phyloP scores from a whole-genome alignment of 1,140 invertebrate species.

The Condylostylus longicornis region DNA sequence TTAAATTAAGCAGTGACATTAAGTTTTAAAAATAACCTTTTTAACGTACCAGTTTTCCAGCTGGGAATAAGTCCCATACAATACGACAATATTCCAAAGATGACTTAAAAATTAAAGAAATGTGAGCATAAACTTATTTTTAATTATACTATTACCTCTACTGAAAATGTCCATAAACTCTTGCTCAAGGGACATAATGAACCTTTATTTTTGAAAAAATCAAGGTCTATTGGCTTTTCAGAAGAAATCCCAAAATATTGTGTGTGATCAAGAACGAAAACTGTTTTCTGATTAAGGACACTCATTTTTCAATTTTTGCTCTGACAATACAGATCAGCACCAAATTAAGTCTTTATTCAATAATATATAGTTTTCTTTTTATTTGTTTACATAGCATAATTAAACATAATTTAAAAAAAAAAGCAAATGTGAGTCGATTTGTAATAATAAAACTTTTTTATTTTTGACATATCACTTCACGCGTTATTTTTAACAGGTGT shows the following conservation, averaged over 20 bases:
- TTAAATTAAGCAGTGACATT: slow-evolving; percentile 19
- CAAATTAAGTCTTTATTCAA: too few species aligned
- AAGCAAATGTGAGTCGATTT: too few species aligned
- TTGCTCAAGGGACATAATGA: slow-evolving; percentile 68
- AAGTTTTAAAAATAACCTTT: not conserved
- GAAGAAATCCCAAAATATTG: slow-evolving; percentile 76
- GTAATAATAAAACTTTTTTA: too few species aligned
- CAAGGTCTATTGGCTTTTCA: slow-evolving; percentile 76
- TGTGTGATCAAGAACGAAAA: slow-evolving; percentile 87
- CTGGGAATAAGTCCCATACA: slow-evolving; percentile 89
- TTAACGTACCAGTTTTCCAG: slow-evolving; percentile 59
- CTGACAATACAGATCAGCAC: too few species aligned
- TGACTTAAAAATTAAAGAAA: too few species aligned
- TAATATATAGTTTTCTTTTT: too few species aligned
- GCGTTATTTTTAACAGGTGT: too few species aligned
- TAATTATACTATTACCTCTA: too few species aligned
- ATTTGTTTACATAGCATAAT: too few species aligned
- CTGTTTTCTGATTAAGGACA: slow-evolving; percentile 73
- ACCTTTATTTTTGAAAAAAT: slow-evolving; percentile 55
- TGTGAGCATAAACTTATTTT: too few species aligned
- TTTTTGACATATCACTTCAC: too few species aligned
- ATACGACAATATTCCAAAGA: slow-evolving; percentile 90
- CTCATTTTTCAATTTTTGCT: slow-evolving; percentile 16
- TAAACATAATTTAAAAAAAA: too few species aligned
- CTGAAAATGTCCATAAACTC: slow-evolving; percentile 85